phyloP scores from a whole-genome alignment of 2,888 invertebrate species.

The Drosophila paramelanica region DNA sequence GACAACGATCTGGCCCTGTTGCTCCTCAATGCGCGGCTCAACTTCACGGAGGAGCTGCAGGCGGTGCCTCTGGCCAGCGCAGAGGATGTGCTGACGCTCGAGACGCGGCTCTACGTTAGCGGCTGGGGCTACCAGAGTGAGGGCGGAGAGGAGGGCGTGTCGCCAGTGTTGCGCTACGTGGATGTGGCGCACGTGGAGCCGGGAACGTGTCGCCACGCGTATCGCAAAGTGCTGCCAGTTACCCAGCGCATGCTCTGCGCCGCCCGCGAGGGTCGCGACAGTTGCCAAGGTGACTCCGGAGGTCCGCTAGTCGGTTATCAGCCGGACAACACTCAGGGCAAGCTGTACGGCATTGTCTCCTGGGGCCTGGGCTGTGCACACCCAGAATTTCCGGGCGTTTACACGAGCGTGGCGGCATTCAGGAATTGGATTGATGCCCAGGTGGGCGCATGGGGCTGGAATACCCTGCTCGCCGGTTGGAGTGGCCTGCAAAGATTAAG shows the following conservation, averaged over 20 bases:
- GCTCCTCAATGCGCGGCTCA: constrained; percentile 65
- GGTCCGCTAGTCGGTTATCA: constrained; percentile 76
- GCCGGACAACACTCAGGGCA: constrained; percentile 35
- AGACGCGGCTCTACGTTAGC: constrained; percentile 67
- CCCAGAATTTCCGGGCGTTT: constrained; percentile 78
- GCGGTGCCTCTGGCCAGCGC: constrained; percentile 64
- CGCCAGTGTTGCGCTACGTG: constrained; percentile 67
- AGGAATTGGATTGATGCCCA: constrained; percentile 77
- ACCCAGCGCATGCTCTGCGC: constrained; percentile 80
- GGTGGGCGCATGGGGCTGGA: constrained; percentile 71
- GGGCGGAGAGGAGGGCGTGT: constrained; percentile 52
- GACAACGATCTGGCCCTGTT: constrained; percentile 80
- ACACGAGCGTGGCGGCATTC: constrained; percentile 68
- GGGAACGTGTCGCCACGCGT: constrained; percentile 56
- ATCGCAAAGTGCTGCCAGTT: constrained; percentile 69
- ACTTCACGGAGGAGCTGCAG: constrained; percentile 59
- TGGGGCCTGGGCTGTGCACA: constrained; percentile 81
- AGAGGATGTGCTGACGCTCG: constrained; percentile 39
- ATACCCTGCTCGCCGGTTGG: constrained; percentile 49
- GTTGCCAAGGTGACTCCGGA: constrained; percentile 82
- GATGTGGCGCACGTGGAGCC: constrained; percentile 64
- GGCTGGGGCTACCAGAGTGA: constrained; percentile 80
- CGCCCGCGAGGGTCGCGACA: constrained; percentile 74
- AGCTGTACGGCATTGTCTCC: constrained; percentile 79
- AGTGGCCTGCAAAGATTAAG: constrained; percentile 56